Evolutionary conservation across 2,113 vertebrate genomes (phyloP).

Genomic region (Rhagologus leucostigma): DNA sequence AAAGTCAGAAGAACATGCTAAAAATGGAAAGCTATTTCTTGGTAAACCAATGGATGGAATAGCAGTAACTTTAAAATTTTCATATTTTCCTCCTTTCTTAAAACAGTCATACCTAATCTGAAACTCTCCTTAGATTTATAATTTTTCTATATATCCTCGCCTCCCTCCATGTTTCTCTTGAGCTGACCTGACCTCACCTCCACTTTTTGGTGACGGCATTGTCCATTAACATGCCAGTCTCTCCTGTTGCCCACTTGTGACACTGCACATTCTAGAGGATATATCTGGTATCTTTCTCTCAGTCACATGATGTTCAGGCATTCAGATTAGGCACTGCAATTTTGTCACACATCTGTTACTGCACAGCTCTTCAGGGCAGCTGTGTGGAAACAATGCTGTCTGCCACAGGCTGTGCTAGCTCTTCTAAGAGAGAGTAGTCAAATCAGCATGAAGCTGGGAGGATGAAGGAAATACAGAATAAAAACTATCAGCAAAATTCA

Average conservation of each 20-base stretch:
- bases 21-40: background rate
- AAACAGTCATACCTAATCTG: background rate
- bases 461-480: background rate
- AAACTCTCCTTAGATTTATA: background rate
- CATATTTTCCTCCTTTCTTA: background rate
- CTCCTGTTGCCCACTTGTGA: background rate
- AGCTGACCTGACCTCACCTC: background rate
- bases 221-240: background rate
- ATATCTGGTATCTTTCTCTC: background rate
- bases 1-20: background rate
- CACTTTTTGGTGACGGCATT: background rate
- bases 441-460: background rate
- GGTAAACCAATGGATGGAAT: background rate
- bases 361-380: background rate
- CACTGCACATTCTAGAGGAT: background rate
- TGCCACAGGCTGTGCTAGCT: background rate
- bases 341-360: background rate
- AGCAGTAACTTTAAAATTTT: background rate
- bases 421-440: background rate
- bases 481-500: background rate
- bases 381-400: background rate
- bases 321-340: background rate
- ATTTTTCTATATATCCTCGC: background rate
- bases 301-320: accelerated
- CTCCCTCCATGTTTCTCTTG: background rate